A percentile compares a stretch with the other conserved stretches of the same genome.
Conservation (phyloP, 2,797 vertebrate genomes). For the Pristis pectinata region DNA sequence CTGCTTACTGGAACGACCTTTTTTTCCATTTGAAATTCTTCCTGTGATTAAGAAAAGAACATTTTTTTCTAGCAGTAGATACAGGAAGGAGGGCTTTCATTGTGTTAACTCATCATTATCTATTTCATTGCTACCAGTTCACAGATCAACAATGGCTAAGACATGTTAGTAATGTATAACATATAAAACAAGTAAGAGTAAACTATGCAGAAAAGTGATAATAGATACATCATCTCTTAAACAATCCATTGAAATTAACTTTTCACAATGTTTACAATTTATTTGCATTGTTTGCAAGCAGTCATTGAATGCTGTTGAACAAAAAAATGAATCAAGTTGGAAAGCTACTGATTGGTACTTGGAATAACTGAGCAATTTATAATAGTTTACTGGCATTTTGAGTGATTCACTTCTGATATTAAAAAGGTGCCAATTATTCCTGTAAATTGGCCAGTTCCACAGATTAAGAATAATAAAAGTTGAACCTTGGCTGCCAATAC, state of each 20-base stretch:
- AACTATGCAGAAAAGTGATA: not conserved
- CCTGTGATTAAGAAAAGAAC: not conserved
- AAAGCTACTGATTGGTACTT: not conserved
- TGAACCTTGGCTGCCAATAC: not conserved
- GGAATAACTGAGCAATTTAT: constrained; percentile 6
- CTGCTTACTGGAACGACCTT: constrained; percentile 15
- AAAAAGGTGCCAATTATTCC: not conserved
- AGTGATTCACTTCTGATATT: not conserved
- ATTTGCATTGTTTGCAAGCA: not conserved
- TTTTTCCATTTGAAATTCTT: constrained; percentile 28
- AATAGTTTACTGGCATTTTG: not conserved
- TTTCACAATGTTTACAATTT: not conserved
- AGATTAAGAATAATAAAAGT: constrained; percentile 9
- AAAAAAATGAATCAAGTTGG: not conserved
- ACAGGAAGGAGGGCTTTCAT: not conserved
- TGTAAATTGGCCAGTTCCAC: not conserved
- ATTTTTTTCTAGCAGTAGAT: not conserved
- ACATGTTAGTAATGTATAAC: not conserved
- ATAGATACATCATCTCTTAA: not conserved
- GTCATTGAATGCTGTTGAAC: not conserved
- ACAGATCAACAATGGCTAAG: too few relatives aligned
- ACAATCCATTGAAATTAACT: not conserved
- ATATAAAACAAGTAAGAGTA: not conserved
- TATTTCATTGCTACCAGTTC: not conserved
- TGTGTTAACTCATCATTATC: not conserved